Evolutionary conservation across 1,140 invertebrate species (phyloP).

Genomic region (Drosophila littoralis): DNA sequence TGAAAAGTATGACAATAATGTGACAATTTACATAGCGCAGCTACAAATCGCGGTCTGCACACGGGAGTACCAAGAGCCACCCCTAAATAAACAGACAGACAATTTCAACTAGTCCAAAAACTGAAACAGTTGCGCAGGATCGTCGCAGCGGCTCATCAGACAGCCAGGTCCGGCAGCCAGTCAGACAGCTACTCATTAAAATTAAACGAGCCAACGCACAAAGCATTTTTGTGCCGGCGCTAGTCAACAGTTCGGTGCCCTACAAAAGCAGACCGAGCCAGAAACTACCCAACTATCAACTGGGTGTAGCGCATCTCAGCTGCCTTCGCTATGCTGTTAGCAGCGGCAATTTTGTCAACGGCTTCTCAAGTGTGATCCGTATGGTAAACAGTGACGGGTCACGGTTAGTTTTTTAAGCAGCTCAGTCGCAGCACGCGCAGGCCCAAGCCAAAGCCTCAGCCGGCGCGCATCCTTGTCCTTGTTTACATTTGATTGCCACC

Average conservation of each 20-base stretch:
- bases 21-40: constrained; percentile 76
- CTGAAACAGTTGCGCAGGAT: constrained; percentile 69
- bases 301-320: background rate
- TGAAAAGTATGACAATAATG: constrained; percentile 78
- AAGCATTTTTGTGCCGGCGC: constrained; percentile 8
- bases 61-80: constrained; percentile 42
- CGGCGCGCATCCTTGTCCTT: constrained; percentile 20
- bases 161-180: constrained; percentile 16
- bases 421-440: constrained; percentile 65
- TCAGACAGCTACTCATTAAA: constrained; percentile 66
- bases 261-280: background rate
- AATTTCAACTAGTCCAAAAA: constrained; percentile 51
- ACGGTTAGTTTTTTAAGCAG: constrained; percentile 71
- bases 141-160: constrained; percentile 51
- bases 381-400: constrained; percentile 66
- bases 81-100: constrained; percentile 44
- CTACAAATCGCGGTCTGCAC: constrained; percentile 65
- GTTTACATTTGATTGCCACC: constrained; percentile 43
- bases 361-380: constrained; percentile 71
- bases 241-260: constrained; percentile 3
- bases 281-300: background rate
- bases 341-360: constrained; percentile 68
- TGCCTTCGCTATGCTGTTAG: constrained; percentile 29
- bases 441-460: constrained; percentile 22
- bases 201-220: constrained; percentile 78